phyloP scores from a whole-genome alignment of 2,797 vertebrate species.

The Gorsachius magnificus region DNA sequence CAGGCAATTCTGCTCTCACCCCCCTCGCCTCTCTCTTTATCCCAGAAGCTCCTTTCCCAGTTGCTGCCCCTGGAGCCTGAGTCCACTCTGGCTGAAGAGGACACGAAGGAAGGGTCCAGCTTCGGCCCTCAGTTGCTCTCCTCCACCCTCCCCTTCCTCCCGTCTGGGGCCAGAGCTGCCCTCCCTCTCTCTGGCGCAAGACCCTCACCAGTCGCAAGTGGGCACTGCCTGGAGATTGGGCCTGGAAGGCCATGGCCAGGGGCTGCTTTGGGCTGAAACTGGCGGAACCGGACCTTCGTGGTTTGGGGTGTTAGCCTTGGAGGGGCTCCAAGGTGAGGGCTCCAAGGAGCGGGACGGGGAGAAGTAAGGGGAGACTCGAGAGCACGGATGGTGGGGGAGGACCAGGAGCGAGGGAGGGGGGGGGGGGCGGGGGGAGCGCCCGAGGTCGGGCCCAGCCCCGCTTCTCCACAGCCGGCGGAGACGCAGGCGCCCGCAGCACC shows the following conservation, averaged over 20 bases:
- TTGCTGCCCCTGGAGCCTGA: conserved; percentile 37
- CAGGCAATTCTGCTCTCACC: neutral
- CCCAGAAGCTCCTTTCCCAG: conserved; percentile 49
- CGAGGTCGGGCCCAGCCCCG: too few species aligned
- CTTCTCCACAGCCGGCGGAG: neutral
- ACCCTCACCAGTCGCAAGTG: conserved; percentile 81
- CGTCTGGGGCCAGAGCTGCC: neutral
- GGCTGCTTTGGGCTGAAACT: conserved; percentile 90
- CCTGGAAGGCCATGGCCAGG: conserved; percentile 81
- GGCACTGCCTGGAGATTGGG: conserved; percentile 75
- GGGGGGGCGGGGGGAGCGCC: too few species aligned
- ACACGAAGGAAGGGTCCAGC: conserved; percentile 26
- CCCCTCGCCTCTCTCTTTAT: neutral
- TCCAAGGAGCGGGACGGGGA: fast-evolving
- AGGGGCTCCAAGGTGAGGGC: neutral
- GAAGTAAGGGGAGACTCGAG: neutral
- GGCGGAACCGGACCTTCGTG: conserved; percentile 87
- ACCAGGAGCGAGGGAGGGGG: fast-evolving
- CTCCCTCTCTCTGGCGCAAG: conserved; percentile 74
- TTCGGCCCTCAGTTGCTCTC: conserved; percentile 5
- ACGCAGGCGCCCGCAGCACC: neutral
- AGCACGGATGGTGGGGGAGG: neutral
- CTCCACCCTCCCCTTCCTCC: neutral
- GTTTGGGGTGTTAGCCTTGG: conserved; percentile 84
- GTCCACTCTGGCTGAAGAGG: neutral